Evolutionary conservation across 2,888 invertebrate genomes (phyloP).

Genomic region (Apodemia zela): DNA sequence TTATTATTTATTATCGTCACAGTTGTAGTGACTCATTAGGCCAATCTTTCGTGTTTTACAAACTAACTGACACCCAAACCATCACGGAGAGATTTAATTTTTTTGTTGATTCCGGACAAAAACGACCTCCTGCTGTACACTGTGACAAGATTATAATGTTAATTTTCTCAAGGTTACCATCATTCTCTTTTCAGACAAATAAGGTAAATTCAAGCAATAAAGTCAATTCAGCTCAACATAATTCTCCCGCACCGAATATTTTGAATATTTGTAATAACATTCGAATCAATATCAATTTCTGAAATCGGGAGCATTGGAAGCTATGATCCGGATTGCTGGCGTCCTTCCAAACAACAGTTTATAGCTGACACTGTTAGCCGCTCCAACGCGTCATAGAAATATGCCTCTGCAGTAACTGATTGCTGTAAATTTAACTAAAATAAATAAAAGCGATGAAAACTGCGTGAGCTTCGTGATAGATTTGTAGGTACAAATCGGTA

Average conservation of each 20-base stretch:
- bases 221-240: not conserved
- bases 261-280: slow-evolving; percentile 19
- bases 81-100: too few relatives aligned
- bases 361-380: slow-evolving; percentile 54
- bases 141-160: too few relatives aligned
- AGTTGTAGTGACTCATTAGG: too few relatives aligned
- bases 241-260: not conserved
- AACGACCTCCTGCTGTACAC: too few relatives aligned
- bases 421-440: not conserved
- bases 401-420: slow-evolving; percentile 37
- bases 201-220: not conserved
- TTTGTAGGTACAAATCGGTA: not conserved
- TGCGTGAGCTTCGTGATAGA: not conserved
- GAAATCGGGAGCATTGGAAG: slow-evolving; percentile 37
- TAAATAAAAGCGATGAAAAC: slow-evolving; percentile 1
- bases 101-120: too few relatives aligned
- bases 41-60: too few relatives aligned
- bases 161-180: too few relatives aligned
- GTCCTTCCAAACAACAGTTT: slow-evolving; percentile 56
- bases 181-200: not conserved
- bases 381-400: slow-evolving; percentile 40
- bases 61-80: too few relatives aligned
- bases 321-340: slow-evolving; percentile 49
- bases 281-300: slow-evolving; percentile 28
- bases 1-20: too few relatives aligned